Evolutionary conservation across 2,888 invertebrate genomes (phyloP).

Genomic region (Dascillus cervinus): DNA sequence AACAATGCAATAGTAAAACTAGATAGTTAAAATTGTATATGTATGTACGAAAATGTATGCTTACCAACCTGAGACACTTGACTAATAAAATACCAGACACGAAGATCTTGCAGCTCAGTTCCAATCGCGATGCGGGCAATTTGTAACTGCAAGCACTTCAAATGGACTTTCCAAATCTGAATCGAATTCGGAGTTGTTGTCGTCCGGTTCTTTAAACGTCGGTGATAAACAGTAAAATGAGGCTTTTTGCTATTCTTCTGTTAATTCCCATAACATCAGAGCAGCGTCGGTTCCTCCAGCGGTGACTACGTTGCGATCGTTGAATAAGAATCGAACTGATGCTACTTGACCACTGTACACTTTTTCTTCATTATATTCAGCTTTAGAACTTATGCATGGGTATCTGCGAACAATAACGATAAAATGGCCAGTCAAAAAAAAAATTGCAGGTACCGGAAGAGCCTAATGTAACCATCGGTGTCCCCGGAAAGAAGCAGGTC

Average conservation of each 20-base stretch:
- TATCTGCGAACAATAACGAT: too few species aligned
- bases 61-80: too few species aligned
- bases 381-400: slow-evolving; percentile 77
- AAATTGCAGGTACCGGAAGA: slow-evolving; percentile 78
- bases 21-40: too few species aligned
- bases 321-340: slow-evolving; percentile 73
- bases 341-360: slow-evolving; percentile 79
- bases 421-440: too few species aligned
- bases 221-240: slow-evolving; percentile 23
- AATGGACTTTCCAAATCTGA: slow-evolving; percentile 35
- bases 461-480: slow-evolving; percentile 77
- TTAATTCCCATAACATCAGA: slow-evolving; percentile 85
- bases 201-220: too few species aligned
- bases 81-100: too few species aligned
- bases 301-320: slow-evolving; percentile 77
- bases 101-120: too few species aligned
- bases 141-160: slow-evolving; percentile 35
- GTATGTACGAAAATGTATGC: too few species aligned
- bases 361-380: slow-evolving; percentile 83
- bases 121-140: too few species aligned
- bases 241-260: slow-evolving; percentile 60
- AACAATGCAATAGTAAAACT: too few species aligned
- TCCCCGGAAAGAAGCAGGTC: slow-evolving; percentile 81
- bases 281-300: slow-evolving; percentile 84
- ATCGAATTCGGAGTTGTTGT: slow-evolving; percentile 30